Evolutionary conservation across 2,113 vertebrate genomes (phyloP).

Genomic region (Cairina moschata): DNA sequence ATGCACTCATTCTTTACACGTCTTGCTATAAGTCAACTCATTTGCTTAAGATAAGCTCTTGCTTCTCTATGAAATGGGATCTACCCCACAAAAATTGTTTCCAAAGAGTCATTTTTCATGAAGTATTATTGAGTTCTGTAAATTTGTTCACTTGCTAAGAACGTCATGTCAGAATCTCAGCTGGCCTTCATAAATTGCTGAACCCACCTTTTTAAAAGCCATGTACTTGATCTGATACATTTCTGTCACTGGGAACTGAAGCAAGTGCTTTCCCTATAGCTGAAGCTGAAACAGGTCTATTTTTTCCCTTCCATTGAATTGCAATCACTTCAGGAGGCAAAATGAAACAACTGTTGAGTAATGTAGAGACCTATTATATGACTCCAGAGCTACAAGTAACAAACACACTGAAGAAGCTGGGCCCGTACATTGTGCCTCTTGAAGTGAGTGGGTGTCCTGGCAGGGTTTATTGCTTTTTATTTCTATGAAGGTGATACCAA

Average conservation of each 20-base stretch:
- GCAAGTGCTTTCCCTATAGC: neutral
- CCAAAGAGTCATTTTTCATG: neutral
- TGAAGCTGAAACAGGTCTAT: neutral
- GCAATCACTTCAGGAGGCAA: neutral
- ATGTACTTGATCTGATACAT: fast-evolving
- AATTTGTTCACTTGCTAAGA: neutral
- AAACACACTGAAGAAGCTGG: neutral
- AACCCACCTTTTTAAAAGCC: neutral
- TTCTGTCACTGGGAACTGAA: neutral
- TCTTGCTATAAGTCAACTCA: neutral
- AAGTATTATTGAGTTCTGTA: neutral
- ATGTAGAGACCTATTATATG: neutral
- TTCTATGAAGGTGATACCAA: neutral
- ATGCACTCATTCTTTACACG: neutral
- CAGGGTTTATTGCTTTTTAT: neutral
- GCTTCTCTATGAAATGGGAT: neutral
- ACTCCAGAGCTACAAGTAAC: neutral
- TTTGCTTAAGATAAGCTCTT: neutral
- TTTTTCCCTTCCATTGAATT: neutral
- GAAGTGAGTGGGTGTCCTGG: neutral
- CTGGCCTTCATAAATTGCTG: neutral
- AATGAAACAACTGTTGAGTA: neutral
- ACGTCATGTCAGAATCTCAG: neutral
- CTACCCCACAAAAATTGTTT: neutral
- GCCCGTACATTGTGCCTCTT: neutral